Conservation (phyloP, 2,888 invertebrate species). For the Xylocampa areola region DNA sequence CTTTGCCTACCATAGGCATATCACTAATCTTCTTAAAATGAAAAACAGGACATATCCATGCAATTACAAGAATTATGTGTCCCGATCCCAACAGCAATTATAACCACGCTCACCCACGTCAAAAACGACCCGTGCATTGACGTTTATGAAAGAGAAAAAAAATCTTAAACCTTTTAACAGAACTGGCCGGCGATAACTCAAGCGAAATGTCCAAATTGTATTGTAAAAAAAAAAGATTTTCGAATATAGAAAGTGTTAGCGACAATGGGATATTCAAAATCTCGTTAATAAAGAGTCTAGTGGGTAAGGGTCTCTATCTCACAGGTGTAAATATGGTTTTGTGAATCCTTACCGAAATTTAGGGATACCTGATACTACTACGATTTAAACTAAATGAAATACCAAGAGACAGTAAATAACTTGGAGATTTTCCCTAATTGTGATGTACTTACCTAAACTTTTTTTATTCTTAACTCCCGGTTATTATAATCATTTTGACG, state of each 20-base stretch:
- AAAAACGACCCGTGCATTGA: conserved; percentile 82
- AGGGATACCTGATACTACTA: conserved; percentile 31
- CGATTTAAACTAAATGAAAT: not conserved
- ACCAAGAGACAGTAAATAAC: too few species aligned
- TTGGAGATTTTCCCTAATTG: too few species aligned
- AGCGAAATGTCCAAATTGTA: conserved; percentile 88
- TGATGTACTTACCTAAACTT: not conserved
- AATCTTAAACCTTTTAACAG: conserved; percentile 87
- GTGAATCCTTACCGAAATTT: conserved; percentile 31
- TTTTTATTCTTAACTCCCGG: too few species aligned
- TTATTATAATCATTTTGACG: conserved; percentile 23
- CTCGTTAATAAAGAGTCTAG: conserved; percentile 88
- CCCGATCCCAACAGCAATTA: conserved; percentile 78
- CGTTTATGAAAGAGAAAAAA: conserved; percentile 80
- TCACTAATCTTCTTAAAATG: conserved; percentile 1
- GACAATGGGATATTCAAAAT: conserved; percentile 89
- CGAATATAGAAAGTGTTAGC: conserved; percentile 88
- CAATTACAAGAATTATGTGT: conserved; percentile 36
- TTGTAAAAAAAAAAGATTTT: conserved; percentile 72
- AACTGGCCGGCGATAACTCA: conserved; percentile 88
- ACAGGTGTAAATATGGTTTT: conserved; percentile 50
- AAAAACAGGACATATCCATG: conserved; percentile 41
- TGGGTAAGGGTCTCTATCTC: conserved; percentile 48
- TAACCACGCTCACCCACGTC: conserved; percentile 89
- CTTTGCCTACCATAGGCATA: not conserved